These are phyloP conservation scores for Synergus gifuensis DNA, from an alignment of 2,888 invertebrate species.

Conservation along the genomic window DNA sequence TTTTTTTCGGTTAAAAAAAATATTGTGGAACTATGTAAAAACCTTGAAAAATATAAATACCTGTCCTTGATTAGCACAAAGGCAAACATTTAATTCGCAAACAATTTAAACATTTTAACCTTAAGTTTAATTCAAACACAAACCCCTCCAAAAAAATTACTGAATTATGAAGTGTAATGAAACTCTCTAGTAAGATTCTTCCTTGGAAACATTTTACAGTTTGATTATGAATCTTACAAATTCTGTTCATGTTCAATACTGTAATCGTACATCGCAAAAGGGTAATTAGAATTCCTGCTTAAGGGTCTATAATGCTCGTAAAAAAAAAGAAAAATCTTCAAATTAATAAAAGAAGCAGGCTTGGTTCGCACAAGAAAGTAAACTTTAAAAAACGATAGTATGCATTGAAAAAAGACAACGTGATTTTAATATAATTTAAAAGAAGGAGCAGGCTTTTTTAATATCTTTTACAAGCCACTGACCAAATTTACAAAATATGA, in stretches of 20 bases:
- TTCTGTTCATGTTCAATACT: conserved; percentile 30
- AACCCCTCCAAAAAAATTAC: not conserved
- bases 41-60: not conserved
- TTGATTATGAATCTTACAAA: conserved; percentile 14
- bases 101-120: not conserved
- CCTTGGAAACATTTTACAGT: conserved; percentile 1
- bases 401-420: conserved; percentile 26
- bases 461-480: conserved; percentile 6
- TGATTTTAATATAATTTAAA: not conserved
- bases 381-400: conserved; percentile 19
- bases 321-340: not conserved
- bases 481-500: conserved; percentile 26
- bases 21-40: not conserved
- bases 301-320: not conserved
- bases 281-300: conserved; percentile 4
- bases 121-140: conserved; percentile 9
- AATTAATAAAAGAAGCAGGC: not conserved
- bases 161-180: not conserved
- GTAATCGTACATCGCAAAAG: conserved; percentile 10
- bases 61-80: conserved; percentile 26
- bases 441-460: conserved; percentile 34
- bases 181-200: not conserved
- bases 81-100: not conserved
- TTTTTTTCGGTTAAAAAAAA: not conserved
- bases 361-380: conserved; percentile 10